Conservation (phyloP, 2,888 invertebrate genomes). For the Lepidocyrtoides sp. region DNA sequence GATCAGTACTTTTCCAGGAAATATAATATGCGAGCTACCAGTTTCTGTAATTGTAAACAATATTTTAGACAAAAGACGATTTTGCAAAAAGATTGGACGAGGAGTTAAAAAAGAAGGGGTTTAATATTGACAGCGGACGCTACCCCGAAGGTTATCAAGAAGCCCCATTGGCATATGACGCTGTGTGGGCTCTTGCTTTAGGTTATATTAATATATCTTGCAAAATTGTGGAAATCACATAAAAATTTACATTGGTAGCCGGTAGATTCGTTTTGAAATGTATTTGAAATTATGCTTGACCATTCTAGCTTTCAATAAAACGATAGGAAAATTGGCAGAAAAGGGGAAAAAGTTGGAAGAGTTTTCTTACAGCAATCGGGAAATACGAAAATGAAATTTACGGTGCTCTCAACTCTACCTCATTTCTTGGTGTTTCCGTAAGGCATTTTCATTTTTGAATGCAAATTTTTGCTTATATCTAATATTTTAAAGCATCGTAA, state of each 20-base stretch:
- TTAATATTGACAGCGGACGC: conserved; percentile 94
- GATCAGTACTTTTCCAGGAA: too few species aligned
- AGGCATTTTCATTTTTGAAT: too few species aligned
- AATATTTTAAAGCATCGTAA: too few species aligned
- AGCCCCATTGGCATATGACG: conserved; percentile 99
- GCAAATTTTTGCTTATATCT: too few species aligned
- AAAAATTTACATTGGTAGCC: too few species aligned
- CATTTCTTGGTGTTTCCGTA: conserved; percentile 99
- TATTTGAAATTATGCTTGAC: neutral
- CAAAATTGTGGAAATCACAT: too few species aligned
- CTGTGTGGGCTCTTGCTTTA: conserved; percentile 99
- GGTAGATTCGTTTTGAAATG: too few species aligned
- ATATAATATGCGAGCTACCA: too few species aligned
- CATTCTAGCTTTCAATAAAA: conserved; percentile 96
- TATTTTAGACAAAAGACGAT: conserved; percentile 92
- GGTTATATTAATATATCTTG: too few species aligned
- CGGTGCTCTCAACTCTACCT: conserved; percentile 99
- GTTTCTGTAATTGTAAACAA: too few species aligned
- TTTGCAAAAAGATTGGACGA: conserved; percentile 95
- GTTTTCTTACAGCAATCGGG: conserved; percentile 98
- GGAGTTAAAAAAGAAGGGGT: conserved; percentile 91
- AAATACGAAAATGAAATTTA: conserved; percentile 98
- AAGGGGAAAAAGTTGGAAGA: conserved; percentile 95
- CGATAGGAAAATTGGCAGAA: conserved; percentile 94
- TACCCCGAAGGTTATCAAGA: conserved; percentile 98